These are phyloP conservation scores for Microctenopoma stevenorrisi DNA, from an alignment of 2,797 vertebrate species.

Conservation along the genomic window DNA sequence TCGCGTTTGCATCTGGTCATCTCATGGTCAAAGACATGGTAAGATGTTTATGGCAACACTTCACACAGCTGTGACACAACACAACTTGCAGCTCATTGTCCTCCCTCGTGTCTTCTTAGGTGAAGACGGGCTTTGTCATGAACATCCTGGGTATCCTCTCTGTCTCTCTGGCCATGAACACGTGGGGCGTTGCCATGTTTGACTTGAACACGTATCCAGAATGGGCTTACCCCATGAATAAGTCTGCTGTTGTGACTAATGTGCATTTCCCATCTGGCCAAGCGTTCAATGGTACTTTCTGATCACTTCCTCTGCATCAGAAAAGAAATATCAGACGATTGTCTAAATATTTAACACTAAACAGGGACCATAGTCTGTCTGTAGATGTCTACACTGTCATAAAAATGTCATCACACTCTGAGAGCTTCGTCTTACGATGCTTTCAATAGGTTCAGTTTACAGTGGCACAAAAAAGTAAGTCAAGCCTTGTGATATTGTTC, in stretches of 20 bases:
- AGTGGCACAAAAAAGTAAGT: not conserved
- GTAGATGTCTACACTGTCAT: constrained; percentile 8
- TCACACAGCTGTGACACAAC: not conserved
- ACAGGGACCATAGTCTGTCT: constrained; percentile 30
- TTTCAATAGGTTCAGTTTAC: constrained; percentile 5
- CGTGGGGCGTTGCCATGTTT: constrained; percentile 94
- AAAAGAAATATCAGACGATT: constrained; percentile 10
- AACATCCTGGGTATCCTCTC: constrained; percentile 93
- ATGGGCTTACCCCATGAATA: constrained; percentile 88
- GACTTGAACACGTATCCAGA: constrained; percentile 88
- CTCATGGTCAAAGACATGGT: constrained; percentile 98
- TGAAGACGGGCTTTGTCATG: constrained; percentile 94
- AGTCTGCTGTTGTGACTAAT: constrained; percentile 60
- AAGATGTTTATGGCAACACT: constrained; percentile 38
- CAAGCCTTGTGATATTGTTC: not conserved
- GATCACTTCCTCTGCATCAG: constrained; percentile 26
- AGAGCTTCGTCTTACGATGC: constrained; percentile 26
- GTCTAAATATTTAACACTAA: constrained; percentile 32
- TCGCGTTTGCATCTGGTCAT: constrained; percentile 96
- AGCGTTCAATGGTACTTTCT: constrained; percentile 76
- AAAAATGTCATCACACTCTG: constrained; percentile 12
- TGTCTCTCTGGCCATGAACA: constrained; percentile 94
- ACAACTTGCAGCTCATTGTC: not conserved
- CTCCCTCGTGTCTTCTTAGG: constrained; percentile 77
- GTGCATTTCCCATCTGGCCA: constrained; percentile 72